Evolutionary conservation across 2,888 invertebrate species (phyloP).

Genomic region (Argyra leucocephala): DNA sequence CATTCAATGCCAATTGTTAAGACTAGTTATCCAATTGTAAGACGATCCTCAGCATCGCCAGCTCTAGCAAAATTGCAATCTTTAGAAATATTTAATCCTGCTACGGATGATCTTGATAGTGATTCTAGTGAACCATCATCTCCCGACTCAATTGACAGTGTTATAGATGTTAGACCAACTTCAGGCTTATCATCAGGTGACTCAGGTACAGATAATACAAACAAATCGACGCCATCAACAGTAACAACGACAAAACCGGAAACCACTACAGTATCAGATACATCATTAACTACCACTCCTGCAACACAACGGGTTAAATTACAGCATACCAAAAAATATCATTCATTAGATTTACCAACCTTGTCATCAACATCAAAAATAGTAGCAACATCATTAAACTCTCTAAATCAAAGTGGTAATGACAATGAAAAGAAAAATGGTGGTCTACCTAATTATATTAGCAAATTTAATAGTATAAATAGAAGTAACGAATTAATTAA

Average conservation of each 20-base stretch:
- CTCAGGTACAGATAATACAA: constrained; percentile 18
- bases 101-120: constrained; percentile 81
- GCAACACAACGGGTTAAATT: background rate
- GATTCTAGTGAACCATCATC: constrained; percentile 77
- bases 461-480: background rate
- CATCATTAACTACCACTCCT: background rate
- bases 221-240: constrained; percentile 1
- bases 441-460: background rate
- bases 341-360: background rate
- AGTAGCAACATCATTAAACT: background rate
- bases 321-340: constrained; percentile 7
- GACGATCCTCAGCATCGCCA: constrained; percentile 55
- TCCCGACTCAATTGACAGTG: constrained; percentile 77
- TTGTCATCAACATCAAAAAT: background rate
- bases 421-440: background rate
- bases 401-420: background rate
- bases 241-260: background rate
- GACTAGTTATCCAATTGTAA: constrained; percentile 58
- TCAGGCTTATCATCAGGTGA: constrained; percentile 27
- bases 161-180: constrained; percentile 62
- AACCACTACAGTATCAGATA: background rate
- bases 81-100: constrained; percentile 79
- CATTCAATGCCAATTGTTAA: constrained; percentile 30
- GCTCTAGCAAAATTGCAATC: constrained; percentile 67
- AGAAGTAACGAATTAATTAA: constrained; percentile 3